Evolutionary conservation across 1,140 invertebrate species (phyloP).

Genomic region (Hycleus phaleratus): DNA sequence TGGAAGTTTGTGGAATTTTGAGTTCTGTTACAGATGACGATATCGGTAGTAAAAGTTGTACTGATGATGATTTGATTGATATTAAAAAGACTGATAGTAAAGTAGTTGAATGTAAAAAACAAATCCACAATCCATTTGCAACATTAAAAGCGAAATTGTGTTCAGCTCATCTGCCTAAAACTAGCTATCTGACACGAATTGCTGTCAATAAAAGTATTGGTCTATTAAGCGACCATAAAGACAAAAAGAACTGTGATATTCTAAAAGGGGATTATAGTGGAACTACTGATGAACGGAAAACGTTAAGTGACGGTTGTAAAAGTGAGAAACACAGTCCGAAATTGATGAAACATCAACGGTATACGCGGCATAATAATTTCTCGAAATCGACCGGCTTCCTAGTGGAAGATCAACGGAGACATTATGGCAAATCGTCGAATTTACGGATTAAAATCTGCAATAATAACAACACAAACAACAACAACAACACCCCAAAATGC

Average conservation of each 20-base stretch:
- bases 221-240: slow-evolving; percentile 27
- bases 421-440: slow-evolving; percentile 19
- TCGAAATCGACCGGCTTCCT: slow-evolving; percentile 38
- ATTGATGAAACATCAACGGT: slow-evolving; percentile 25
- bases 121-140: slow-evolving; percentile 34
- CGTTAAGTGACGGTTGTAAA: slow-evolving; percentile 18
- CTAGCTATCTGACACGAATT: slow-evolving; percentile 38
- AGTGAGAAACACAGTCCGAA: slow-evolving; percentile 35
- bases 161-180: slow-evolving; percentile 41
- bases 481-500: slow-evolving; percentile 2
- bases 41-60: slow-evolving; percentile 23
- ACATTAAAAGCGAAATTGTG: slow-evolving; percentile 40
- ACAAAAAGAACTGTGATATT: slow-evolving; percentile 29
- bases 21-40: slow-evolving; percentile 36
- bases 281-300: neutral
- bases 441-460: slow-evolving; percentile 39
- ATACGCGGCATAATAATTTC: slow-evolving; percentile 23
- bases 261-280: slow-evolving; percentile 1
- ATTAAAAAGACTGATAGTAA: slow-evolving; percentile 38
- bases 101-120: slow-evolving; percentile 34
- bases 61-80: slow-evolving; percentile 26
- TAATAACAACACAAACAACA: slow-evolving; percentile 9
- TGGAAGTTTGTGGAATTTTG: slow-evolving; percentile 44
- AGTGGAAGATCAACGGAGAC: slow-evolving; percentile 27
- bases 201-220: slow-evolving; percentile 41